Conservation (phyloP, 2,113 vertebrate genomes). For the Lophotis ruficrista region DNA sequence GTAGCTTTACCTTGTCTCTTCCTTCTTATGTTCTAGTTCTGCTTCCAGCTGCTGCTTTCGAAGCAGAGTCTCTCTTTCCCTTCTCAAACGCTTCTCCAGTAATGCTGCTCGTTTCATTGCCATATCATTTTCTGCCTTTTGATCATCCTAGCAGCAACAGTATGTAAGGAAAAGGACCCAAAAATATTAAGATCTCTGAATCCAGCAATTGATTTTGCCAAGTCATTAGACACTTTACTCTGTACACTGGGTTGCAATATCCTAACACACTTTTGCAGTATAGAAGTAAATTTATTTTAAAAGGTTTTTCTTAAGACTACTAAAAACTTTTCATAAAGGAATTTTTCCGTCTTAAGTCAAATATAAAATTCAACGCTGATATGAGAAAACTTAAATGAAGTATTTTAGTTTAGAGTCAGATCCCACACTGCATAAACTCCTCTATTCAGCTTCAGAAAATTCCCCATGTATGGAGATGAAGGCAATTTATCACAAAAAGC, state of each 20-base stretch:
- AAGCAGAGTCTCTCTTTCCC: conserved; percentile 91
- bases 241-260: not conserved
- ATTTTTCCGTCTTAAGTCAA: not conserved
- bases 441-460: not conserved
- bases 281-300: not conserved
- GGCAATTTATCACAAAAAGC: not conserved
- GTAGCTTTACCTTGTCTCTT: conserved; percentile 88
- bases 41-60: conserved; percentile 91
- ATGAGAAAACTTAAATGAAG: not conserved
- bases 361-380: not conserved
- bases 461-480: not conserved
- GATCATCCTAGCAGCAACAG: conserved; percentile 83
- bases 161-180: conserved; percentile 28
- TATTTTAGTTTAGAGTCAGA: not conserved
- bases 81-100: conserved; percentile 91
- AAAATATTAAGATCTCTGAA: not conserved
- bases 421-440: not conserved
- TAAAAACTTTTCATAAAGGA: not conserved
- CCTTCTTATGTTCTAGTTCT: conserved; percentile 92
- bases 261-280: not conserved
- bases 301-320: not conserved
- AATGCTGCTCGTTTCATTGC: conserved; percentile 93
- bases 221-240: not conserved
- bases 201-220: not conserved
- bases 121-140: conserved; percentile 93